A percentile compares a stretch with the other conserved stretches of the same genome.
phyloP scores from a whole-genome alignment of 2,797 vertebrate species.

The Sebastolobus altivelis region DNA sequence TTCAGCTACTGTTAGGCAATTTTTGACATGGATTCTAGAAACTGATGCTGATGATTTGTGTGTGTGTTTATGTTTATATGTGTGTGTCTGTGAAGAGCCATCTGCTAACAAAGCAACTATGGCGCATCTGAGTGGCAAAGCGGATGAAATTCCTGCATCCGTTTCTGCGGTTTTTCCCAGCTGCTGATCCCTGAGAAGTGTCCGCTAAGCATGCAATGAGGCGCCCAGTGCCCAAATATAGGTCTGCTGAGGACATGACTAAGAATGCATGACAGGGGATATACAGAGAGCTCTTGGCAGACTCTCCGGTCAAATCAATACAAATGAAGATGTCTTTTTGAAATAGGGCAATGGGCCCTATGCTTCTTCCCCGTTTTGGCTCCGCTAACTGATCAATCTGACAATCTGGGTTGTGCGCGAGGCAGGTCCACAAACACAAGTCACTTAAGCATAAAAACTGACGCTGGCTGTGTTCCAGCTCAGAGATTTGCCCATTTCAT shows the following conservation, averaged over 20 bases:
- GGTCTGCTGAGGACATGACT: slow-evolving; percentile 45
- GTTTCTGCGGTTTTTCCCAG: slow-evolving; percentile 13
- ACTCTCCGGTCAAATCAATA: slow-evolving; percentile 67
- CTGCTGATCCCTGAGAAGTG: slow-evolving; percentile 40
- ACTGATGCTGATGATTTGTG: slow-evolving; percentile 10
- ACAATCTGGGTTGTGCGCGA: slow-evolving; percentile 26
- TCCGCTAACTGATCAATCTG: slow-evolving; percentile 55
- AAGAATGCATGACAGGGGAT: slow-evolving; percentile 35
- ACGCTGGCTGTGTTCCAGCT: slow-evolving; percentile 17
- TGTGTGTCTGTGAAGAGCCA: slow-evolving; percentile 7
- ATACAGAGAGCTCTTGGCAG: slow-evolving; percentile 43
- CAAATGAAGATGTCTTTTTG: slow-evolving; percentile 70
- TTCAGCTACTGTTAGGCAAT: not conserved
- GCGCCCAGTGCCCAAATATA: slow-evolving; percentile 12
- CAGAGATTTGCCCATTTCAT: slow-evolving; percentile 37
- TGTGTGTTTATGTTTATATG: not conserved
- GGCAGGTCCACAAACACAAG: slow-evolving; percentile 52
- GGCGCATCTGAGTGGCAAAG: not conserved
- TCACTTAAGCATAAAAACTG: slow-evolving; percentile 55
- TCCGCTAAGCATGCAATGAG: slow-evolving; percentile 20
- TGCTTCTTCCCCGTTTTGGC: slow-evolving; percentile 43
- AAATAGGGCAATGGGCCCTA: slow-evolving; percentile 51
- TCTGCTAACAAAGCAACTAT: slow-evolving; percentile 39
- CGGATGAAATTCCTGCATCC: slow-evolving; percentile 23
- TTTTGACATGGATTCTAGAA: slow-evolving; percentile 36